These are phyloP conservation scores for Synodontis membranacea DNA, from an alignment of 2,113 vertebrate genomes.

Conservation along the genomic window DNA sequence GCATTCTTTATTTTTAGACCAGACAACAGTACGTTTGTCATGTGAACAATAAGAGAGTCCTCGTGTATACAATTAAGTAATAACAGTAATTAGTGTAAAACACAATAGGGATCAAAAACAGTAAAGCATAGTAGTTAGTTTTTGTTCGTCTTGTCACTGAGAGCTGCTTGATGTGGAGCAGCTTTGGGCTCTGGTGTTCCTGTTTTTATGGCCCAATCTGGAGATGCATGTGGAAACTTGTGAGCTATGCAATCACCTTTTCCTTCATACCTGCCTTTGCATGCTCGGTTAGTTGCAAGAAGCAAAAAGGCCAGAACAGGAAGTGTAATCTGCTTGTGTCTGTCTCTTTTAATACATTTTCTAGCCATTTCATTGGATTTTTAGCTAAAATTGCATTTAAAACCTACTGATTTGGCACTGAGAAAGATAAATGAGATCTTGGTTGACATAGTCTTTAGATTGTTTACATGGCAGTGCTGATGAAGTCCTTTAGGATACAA, in stretches of 20 bases:
- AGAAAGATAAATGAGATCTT: slow-evolving; percentile 6
- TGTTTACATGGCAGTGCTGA: slow-evolving; percentile 24
- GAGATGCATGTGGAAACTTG: slow-evolving; percentile 67
- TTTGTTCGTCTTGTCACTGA: slow-evolving; percentile 25
- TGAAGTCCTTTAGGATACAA: slow-evolving; percentile 18
- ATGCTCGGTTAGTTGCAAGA: slow-evolving; percentile 47
- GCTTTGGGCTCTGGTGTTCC: slow-evolving; percentile 9
- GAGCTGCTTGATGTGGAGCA: slow-evolving; percentile 16
- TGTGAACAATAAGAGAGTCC: background rate
- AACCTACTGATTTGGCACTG: slow-evolving; percentile 6
- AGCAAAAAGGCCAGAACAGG: slow-evolving; percentile 16
- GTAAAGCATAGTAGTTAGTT: background rate
- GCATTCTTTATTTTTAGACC: background rate
- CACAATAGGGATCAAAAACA: background rate
- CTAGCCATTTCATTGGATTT: background rate
- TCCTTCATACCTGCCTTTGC: slow-evolving; percentile 64
- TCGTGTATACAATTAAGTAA: background rate
- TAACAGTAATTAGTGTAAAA: background rate
- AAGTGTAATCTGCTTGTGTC: background rate
- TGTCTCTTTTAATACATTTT: background rate
- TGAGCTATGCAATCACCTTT: slow-evolving; percentile 64
- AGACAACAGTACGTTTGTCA: background rate
- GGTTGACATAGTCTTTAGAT: background rate
- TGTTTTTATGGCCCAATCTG: slow-evolving; percentile 54
- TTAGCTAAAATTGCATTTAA: background rate